A percentile compares a stretch with the other conserved stretches of the same genome.
Evolutionary conservation across 1,140 invertebrate species (phyloP).

Genomic region (Rhagoletis pomonella): DNA sequence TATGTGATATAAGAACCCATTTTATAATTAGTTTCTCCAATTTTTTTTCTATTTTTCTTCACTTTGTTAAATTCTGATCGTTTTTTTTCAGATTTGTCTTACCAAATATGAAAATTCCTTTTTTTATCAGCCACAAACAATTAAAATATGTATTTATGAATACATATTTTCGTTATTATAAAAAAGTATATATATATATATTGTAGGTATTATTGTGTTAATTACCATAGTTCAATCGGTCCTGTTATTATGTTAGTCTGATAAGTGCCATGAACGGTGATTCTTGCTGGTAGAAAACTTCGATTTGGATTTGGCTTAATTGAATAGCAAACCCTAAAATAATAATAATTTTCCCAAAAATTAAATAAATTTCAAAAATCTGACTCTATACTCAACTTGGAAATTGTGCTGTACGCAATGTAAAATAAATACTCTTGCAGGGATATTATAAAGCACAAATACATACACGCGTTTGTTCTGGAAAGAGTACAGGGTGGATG

Average conservation of each 20-base stretch:
- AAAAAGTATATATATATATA: too few relatives aligned
- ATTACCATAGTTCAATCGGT: constrained; percentile 74
- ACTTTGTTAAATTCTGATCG: too few relatives aligned
- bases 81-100: too few relatives aligned
- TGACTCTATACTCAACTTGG: not conserved
- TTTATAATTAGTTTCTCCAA: too few relatives aligned
- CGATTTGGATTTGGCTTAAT: constrained; percentile 74
- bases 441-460: constrained; percentile 24
- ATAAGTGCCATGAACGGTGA: constrained; percentile 73
- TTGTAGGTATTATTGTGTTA: not conserved
- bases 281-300: constrained; percentile 73
- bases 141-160: too few relatives aligned
- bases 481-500: not conserved
- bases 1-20: too few relatives aligned
- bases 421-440: constrained; percentile 16
- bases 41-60: too few relatives aligned
- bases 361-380: not conserved
- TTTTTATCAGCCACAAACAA: too few relatives aligned
- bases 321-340: constrained; percentile 73
- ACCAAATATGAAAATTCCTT: too few relatives aligned
- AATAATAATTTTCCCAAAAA: constrained; percentile 44
- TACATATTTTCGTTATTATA: too few relatives aligned
- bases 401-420: constrained; percentile 19
- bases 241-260: constrained; percentile 72
- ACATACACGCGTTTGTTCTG: not conserved